phyloP scores from a whole-genome alignment of 2,888 invertebrate genomes.

The Dascillus cervinus region DNA sequence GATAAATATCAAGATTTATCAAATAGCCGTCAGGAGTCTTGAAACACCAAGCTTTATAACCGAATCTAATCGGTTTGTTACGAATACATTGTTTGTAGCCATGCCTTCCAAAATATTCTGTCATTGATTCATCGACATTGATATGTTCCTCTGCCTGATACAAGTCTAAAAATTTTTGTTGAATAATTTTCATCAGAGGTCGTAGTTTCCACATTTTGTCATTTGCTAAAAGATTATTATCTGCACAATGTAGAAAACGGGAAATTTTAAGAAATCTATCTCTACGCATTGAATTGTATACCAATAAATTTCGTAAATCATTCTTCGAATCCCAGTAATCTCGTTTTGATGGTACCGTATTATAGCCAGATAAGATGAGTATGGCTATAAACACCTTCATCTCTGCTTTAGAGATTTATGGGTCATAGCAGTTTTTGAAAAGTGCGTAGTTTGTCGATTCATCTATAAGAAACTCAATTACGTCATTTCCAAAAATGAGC shows the following conservation, averaged over 20 bases:
- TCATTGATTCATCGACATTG: slow-evolving; percentile 26
- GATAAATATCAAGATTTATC: slow-evolving; percentile 25
- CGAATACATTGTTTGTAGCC: no score
- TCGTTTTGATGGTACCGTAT: slow-evolving; percentile 2
- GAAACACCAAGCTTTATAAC: slow-evolving; percentile 23
- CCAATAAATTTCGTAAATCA: not conserved
- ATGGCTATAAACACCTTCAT: slow-evolving; percentile 1
- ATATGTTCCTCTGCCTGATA: slow-evolving; percentile 18
- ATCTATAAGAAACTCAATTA: no score
- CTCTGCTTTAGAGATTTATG: not conserved
- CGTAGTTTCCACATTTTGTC: slow-evolving; percentile 24
- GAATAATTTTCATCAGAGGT: slow-evolving; percentile 15
- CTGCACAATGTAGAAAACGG: slow-evolving; percentile 12
- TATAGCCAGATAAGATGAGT: slow-evolving; percentile 1
- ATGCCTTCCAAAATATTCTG: slow-evolving; percentile 26
- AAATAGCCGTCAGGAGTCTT: slow-evolving; percentile 20
- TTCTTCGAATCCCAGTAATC: slow-evolving; percentile 2
- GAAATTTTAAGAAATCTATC: not conserved
- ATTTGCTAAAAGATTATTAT: slow-evolving; percentile 9
- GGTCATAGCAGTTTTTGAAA: no score
- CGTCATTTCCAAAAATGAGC: no score
- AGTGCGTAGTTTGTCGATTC: no score
- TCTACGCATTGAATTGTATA: slow-evolving; percentile 1
- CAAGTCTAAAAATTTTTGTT: slow-evolving; percentile 9
- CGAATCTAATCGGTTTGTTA: no score